phyloP scores from a whole-genome alignment of 1,140 invertebrate genomes.

The Sesamia nonagrioides region DNA sequence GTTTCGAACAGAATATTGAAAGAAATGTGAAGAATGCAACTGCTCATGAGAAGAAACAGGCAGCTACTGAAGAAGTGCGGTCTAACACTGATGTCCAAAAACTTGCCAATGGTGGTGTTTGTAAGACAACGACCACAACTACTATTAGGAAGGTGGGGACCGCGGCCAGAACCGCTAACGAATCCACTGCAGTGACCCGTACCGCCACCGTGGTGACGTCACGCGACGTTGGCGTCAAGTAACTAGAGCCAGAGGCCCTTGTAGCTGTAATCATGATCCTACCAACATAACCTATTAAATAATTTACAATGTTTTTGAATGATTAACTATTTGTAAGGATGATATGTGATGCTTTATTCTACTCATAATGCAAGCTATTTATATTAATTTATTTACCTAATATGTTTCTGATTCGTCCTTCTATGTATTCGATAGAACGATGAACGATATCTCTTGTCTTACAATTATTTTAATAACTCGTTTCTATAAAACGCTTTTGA shows the following conservation, averaged over 20 bases:
- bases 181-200: conserved; percentile 62
- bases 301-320: conserved; percentile 37
- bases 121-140: conserved; percentile 79
- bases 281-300: conserved; percentile 33
- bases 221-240: conserved; percentile 81
- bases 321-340: conserved; percentile 28
- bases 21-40: conserved; percentile 70
- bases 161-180: conserved; percentile 73
- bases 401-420: conserved; percentile 29
- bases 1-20: conserved; percentile 74
- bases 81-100: conserved; percentile 75
- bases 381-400: conserved; percentile 49
- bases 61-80: conserved; percentile 74
- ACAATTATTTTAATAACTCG: conserved; percentile 22
- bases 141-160: conserved; percentile 79
- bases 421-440: conserved; percentile 36
- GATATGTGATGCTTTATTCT: too few species aligned
- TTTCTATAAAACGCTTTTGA: conserved; percentile 20
- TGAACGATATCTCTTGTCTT: conserved; percentile 34
- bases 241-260: conserved; percentile 40
- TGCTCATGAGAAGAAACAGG: conserved; percentile 74
- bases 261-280: conserved; percentile 38
- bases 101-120: conserved; percentile 75
- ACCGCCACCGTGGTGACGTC: conserved; percentile 70
- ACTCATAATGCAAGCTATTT: conserved; percentile 39